Evolutionary conservation across 2,888 invertebrate species (phyloP).

Genomic region (Limenitis camilla): DNA sequence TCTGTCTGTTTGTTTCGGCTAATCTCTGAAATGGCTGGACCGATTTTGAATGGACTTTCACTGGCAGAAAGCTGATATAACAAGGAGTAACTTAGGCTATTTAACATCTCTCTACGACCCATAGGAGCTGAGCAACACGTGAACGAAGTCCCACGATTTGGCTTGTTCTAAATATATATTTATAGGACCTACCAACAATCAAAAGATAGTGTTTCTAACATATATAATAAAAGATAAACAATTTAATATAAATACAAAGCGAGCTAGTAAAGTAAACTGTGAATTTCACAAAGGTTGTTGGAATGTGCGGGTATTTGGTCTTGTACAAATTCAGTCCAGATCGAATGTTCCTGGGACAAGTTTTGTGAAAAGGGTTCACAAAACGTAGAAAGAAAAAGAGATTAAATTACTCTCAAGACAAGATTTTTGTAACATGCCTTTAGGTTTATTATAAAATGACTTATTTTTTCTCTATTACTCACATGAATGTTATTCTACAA

Average conservation of each 20-base stretch:
- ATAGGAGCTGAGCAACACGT: no score
- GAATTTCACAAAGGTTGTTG: conserved; percentile 58
- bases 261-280: conserved; percentile 62
- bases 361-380: conserved; percentile 65
- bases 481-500: not conserved
- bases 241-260: conserved; percentile 61
- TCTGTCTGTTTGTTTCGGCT: no score
- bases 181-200: no score
- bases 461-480: conserved; percentile 8
- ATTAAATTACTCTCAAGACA: conserved; percentile 56
- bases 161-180: no score
- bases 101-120: no score
- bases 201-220: conserved; percentile 10
- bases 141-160: no score
- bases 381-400: conserved; percentile 49
- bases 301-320: conserved; percentile 63
- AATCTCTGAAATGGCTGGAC: no score
- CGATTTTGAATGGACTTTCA: no score
- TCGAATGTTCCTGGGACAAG: conserved; percentile 61
- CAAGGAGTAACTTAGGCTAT: no score
- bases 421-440: conserved; percentile 18
- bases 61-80: no score
- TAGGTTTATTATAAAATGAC: conserved; percentile 18
- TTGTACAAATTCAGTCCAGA: conserved; percentile 66
- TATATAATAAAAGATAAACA: conserved; percentile 39